phyloP scores from a whole-genome alignment of 2,113 vertebrate genomes.

The Plestiodon gilberti region DNA sequence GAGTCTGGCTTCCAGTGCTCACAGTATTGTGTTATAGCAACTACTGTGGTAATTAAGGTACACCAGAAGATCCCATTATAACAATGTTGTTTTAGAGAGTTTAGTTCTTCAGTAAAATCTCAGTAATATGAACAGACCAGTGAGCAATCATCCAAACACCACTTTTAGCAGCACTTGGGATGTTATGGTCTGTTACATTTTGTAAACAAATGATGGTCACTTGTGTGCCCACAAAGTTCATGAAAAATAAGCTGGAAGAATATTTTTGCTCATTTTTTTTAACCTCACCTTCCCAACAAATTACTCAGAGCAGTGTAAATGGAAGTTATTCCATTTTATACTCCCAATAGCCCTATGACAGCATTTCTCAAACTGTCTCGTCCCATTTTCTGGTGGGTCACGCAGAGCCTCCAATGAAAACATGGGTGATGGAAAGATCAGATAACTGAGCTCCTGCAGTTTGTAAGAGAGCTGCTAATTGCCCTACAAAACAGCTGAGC shows the following conservation, averaged over 20 bases:
- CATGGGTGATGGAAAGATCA: no score
- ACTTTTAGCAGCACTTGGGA: background rate
- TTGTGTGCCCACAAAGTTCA: background rate
- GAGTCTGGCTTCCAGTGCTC: slow-evolving; percentile 57
- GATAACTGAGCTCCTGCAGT: no score
- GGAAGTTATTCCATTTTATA: background rate
- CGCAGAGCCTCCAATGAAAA: no score
- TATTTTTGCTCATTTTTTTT: background rate
- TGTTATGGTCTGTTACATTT: background rate
- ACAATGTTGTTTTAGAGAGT: slow-evolving; percentile 2
- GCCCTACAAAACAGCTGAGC: no score
- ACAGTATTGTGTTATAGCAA: slow-evolving; percentile 11
- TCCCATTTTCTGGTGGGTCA: no score
- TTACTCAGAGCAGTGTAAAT: background rate
- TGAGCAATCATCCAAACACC: background rate
- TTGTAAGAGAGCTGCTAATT: no score
- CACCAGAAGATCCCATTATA: slow-evolving; percentile 42
- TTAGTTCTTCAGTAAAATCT: background rate
- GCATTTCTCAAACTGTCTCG: no score
- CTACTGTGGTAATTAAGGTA: slow-evolving; percentile 54
- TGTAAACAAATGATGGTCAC: background rate
- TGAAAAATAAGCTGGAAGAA: background rate
- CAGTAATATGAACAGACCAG: background rate
- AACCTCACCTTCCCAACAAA: background rate
- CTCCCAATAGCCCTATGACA: background rate